Evolutionary conservation across 2,113 vertebrate species (phyloP).

Genomic region (Spheniscus mendiculus): DNA sequence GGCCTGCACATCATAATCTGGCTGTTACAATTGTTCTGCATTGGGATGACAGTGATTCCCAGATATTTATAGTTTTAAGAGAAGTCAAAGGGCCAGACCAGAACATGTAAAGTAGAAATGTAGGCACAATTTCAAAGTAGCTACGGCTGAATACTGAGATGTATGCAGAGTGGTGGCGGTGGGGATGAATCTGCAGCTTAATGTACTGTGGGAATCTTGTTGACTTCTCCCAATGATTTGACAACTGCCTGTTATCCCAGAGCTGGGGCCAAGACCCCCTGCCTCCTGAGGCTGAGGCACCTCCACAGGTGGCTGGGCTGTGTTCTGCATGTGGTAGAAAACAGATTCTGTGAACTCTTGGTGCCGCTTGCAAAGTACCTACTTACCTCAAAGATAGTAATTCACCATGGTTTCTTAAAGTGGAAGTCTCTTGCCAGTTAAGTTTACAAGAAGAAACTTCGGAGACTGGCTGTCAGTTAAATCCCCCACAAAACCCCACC

Average conservation of each 20-base stretch:
- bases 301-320: not conserved
- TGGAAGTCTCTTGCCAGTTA: not conserved
- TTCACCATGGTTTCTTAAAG: not conserved
- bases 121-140: not conserved
- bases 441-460: not conserved
- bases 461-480: not conserved
- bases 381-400: not conserved
- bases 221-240: not conserved
- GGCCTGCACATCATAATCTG: not conserved
- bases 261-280: not conserved
- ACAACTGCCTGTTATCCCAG: not conserved
- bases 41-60: not conserved
- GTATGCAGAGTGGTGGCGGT: too few species aligned
- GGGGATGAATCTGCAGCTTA: not conserved
- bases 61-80: not conserved
- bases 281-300: not conserved
- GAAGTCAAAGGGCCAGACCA: not conserved
- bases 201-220: not conserved
- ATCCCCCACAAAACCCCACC: fast-evolving
- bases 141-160: not conserved
- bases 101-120: not conserved
- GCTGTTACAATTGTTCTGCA: not conserved
- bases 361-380: not conserved
- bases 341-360: not conserved
- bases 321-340: not conserved